phyloP scores from a whole-genome alignment of 1,140 invertebrate genomes.

The Phymastichus coffea region DNA sequence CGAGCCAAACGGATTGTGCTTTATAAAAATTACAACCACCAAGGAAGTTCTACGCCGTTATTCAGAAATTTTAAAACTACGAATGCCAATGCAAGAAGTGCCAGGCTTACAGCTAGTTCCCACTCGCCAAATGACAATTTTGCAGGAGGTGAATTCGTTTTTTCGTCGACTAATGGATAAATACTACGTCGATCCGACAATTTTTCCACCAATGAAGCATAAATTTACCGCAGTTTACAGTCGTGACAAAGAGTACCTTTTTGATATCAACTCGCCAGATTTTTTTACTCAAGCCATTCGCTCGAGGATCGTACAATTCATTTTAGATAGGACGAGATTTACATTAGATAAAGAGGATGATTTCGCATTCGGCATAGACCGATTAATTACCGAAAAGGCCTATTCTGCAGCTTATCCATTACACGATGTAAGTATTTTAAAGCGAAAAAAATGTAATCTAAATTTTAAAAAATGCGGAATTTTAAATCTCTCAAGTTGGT shows the following conservation, averaged over 20 bases:
- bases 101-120: slow-evolving; percentile 63
- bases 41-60: slow-evolving; percentile 82
- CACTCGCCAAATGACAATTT: slow-evolving; percentile 62
- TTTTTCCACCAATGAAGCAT: slow-evolving; percentile 72
- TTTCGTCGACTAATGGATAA: slow-evolving; percentile 62
- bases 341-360: slow-evolving; percentile 63
- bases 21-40: slow-evolving; percentile 85
- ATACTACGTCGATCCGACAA: slow-evolving; percentile 64
- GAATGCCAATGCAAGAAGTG: slow-evolving; percentile 92
- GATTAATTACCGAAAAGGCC: slow-evolving; percentile 70
- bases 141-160: slow-evolving; percentile 63
- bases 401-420: slow-evolving; percentile 77
- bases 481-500: too few species aligned
- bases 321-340: slow-evolving; percentile 85
- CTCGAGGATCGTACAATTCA: slow-evolving; percentile 88
- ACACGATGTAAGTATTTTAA: slow-evolving; percentile 66
- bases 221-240: slow-evolving; percentile 81
- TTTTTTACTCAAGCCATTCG: slow-evolving; percentile 86
- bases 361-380: slow-evolving; percentile 77
- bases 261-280: slow-evolving; percentile 75
- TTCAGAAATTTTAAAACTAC: slow-evolving; percentile 89
- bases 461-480: slow-evolving; percentile 16
- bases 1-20: slow-evolving; percentile 64
- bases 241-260: slow-evolving; percentile 85
- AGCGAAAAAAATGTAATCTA: too few species aligned